Evolutionary conservation across 1,140 invertebrate genomes (phyloP), one percentile per base, ranked within the genome.

Genomic region (Akabosia matsudoensis): DNA sequence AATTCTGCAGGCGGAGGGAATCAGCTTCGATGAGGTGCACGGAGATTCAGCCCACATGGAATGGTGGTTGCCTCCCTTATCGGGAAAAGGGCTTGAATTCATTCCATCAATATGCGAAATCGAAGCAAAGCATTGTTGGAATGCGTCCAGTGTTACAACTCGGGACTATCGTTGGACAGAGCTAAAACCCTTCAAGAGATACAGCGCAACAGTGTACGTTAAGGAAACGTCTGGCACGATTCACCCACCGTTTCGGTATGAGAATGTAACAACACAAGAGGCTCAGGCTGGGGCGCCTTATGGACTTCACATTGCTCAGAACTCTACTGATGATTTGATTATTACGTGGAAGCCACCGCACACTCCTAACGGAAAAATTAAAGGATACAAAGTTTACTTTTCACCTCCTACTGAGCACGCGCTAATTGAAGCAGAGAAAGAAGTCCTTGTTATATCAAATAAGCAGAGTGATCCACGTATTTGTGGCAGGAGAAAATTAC

Each of bases 171-270:
- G 82, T 33, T 56, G 51, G 81, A 88, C 84, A 0, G 84, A 88
- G 74, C 84, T 94, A 1, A 85, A 88, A 76, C 89, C 93, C 0
- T 92, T 86, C 79, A 93, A 92, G 0, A 83, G 85, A 0, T 94
- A 94, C 82, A 92, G 93, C 80, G 85, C 93, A 61, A 93, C 91
- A 0, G 90, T 94, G 7, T 93, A 91, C 82, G 90, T 92, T 0
- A 88, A 88, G 78, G 85, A 85, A 76, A 84, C 82, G 0, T 84
- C 85, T 18, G 83, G 83, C 51, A 76, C 71, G 83, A 83, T 85
- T 0, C 90, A 88, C 74, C 86, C 88, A 0, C 90, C 91, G 0
- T 87, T 87, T 13, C 88, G 89, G 76, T 91, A 89, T 81, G 83
- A 88, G 13, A 84, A 85, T 14, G 87, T 87, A 0, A 88, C 82